Evolutionary conservation across 2,113 vertebrate genomes (phyloP).

Genomic region (Argyrosomus japonicus): DNA sequence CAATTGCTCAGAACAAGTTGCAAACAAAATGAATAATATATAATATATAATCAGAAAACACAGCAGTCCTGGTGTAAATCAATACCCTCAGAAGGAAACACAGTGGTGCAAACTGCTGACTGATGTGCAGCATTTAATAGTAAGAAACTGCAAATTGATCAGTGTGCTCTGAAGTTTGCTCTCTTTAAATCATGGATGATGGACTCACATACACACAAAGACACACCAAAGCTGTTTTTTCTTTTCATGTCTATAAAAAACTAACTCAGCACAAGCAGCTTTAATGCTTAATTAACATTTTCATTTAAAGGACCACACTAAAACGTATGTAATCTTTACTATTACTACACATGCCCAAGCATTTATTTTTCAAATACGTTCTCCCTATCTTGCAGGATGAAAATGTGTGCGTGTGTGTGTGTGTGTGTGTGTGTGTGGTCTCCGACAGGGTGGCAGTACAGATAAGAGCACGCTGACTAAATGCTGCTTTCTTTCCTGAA

Average conservation of each 20-base stretch:
- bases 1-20: neutral
- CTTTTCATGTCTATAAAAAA: neutral
- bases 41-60: neutral
- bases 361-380: neutral
- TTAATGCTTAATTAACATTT: neutral
- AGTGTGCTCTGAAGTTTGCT: neutral
- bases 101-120: neutral
- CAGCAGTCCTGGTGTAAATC: neutral
- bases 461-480: constrained; percentile 3
- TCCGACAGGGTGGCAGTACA: neutral
- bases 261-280: neutral
- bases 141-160: neutral
- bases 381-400: neutral
- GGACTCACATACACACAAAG: neutral
- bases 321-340: constrained; percentile 4
- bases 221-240: neutral
- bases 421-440: constrained; percentile 43
- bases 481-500: constrained; percentile 13
- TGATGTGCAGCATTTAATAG: neutral
- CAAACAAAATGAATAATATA: neutral
- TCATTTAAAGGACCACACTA: neutral
- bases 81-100: no score
- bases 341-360: neutral
- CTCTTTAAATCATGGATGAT: neutral
- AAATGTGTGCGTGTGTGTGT: constrained; percentile 1